Conservation (phyloP, 2,797 vertebrate genomes). For the Micromesistius poutassou region DNA sequence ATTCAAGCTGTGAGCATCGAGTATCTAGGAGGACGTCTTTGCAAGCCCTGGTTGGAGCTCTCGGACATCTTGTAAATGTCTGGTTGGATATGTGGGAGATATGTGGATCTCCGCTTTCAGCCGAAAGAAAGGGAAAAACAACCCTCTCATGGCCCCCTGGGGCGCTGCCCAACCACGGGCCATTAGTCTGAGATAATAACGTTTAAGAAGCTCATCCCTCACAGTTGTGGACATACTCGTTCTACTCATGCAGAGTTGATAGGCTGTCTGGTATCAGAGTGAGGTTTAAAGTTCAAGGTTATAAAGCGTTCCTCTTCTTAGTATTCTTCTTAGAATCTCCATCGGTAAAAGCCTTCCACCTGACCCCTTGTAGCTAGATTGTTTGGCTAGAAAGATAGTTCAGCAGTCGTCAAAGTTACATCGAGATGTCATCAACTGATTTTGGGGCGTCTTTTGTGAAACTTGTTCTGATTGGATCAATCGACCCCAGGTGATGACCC, state of each 20-base stretch:
- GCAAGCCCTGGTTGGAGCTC: not conserved
- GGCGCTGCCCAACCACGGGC: not conserved
- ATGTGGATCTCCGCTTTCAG: not conserved
- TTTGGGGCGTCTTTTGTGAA: not conserved
- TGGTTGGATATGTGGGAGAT: not conserved
- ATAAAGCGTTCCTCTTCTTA: not conserved
- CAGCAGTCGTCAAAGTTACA: too few species aligned
- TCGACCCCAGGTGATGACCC: not conserved
- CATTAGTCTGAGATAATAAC: not conserved
- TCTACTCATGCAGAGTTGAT: not conserved
- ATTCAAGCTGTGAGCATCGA: not conserved
- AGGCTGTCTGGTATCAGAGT: not conserved
- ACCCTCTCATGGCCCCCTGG: not conserved
- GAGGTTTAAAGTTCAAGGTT: not conserved
- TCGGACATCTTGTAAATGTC: constrained; percentile 2
- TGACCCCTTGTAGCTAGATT: not conserved
- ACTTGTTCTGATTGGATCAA: not conserved
- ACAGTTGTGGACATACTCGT: not conserved
- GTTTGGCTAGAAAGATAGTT: not conserved
- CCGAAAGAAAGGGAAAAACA: not conserved
- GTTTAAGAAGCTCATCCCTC: not conserved
- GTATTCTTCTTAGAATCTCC: not conserved
- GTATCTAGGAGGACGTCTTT: not conserved
- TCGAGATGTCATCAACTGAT: too few species aligned
- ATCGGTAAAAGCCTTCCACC: not conserved